These are phyloP conservation scores for Motacilla alba DNA, from an alignment of 2,113 vertebrate genomes.

Conservation along the genomic window DNA sequence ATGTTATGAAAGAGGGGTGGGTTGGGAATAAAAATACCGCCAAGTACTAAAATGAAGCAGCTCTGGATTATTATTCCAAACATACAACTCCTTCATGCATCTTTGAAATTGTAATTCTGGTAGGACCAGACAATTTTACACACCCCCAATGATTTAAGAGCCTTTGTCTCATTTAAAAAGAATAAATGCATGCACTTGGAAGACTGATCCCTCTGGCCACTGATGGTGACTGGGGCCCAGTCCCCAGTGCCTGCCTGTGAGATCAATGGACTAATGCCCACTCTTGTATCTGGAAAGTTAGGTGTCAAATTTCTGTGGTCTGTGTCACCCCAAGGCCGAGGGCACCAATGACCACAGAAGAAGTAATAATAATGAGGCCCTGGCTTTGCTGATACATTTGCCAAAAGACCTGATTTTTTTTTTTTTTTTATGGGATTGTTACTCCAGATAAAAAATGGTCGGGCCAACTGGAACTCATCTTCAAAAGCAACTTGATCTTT, in stretches of 20 bases:
- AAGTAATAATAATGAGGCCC: neutral
- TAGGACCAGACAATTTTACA: neutral
- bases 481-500: neutral
- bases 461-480: neutral
- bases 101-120: neutral
- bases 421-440: neutral
- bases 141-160: neutral
- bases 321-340: neutral
- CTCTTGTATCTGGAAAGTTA: neutral
- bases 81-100: neutral
- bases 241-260: neutral
- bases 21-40: neutral
- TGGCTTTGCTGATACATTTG: neutral
- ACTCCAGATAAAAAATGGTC: neutral
- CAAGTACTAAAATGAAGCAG: neutral
- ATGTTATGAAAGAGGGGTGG: neutral
- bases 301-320: neutral
- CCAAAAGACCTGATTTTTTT: neutral
- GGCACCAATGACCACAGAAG: neutral
- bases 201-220: neutral
- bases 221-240: neutral
- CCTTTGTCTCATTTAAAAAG: neutral
- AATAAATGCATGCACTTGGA: neutral
- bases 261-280: too few relatives aligned
- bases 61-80: neutral